Evolutionary conservation across 2,797 vertebrate species (phyloP).

Genomic region (Eospalax fontanierii): DNA sequence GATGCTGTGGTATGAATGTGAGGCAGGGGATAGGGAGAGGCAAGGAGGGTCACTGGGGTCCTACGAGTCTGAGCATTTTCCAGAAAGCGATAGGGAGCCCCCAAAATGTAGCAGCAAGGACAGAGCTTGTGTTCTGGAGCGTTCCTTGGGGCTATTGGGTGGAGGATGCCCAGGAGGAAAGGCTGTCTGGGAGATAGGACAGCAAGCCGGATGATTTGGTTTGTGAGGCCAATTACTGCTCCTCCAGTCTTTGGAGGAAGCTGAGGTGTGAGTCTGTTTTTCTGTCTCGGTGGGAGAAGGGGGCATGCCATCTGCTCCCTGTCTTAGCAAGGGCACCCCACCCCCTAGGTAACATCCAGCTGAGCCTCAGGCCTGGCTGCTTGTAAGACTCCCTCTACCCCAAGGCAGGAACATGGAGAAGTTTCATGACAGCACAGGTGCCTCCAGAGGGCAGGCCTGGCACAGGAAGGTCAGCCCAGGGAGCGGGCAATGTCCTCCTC

Average conservation of each 20-base stretch:
- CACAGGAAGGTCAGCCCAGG: background rate
- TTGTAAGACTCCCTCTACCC: background rate
- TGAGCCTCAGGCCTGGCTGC: background rate
- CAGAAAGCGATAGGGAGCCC: background rate
- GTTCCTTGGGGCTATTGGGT: background rate
- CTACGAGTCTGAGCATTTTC: background rate
- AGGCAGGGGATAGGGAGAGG: background rate
- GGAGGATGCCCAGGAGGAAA: background rate
- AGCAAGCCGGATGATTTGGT: background rate
- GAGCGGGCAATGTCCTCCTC: background rate
- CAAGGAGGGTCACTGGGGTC: background rate
- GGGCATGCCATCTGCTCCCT: background rate
- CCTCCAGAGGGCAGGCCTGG: background rate
- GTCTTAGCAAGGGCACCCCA: conserved; percentile 10
- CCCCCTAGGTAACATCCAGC: background rate
- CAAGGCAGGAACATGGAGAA: background rate
- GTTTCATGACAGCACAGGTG: background rate
- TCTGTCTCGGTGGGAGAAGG: background rate
- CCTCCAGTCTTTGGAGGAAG: background rate
- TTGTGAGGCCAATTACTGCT: background rate
- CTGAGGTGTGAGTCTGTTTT: background rate
- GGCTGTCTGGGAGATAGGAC: background rate
- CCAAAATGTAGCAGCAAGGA: background rate
- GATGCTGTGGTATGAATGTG: accelerated
- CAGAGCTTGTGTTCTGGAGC: background rate